These are phyloP conservation scores for Nomada goodeniana DNA, from an alignment of 2,888 invertebrate genomes.

Conservation along the genomic window DNA sequence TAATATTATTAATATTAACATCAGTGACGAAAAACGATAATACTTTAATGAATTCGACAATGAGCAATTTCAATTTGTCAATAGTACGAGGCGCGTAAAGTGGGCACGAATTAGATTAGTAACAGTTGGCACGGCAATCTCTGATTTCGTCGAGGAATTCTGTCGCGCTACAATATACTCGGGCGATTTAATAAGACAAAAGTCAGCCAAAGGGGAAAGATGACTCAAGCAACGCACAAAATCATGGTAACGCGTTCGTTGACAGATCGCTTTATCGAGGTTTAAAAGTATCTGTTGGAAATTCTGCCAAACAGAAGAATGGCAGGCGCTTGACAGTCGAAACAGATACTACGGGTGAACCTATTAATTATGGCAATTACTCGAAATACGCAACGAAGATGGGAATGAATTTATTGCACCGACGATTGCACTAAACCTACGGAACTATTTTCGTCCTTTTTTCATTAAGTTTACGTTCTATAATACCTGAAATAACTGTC, in stretches of 20 bases:
- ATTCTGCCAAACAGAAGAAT: conserved; percentile 57
- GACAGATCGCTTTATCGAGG: conserved; percentile 62
- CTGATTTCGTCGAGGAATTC: conserved; percentile 43
- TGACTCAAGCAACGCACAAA: conserved; percentile 48
- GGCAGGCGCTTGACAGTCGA: neutral
- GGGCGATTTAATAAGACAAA: conserved; percentile 49
- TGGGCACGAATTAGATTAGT: conserved; percentile 26
- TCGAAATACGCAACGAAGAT: conserved; percentile 3
- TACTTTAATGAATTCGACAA: conserved; percentile 3
- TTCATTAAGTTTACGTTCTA: neutral
- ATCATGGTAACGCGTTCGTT: conserved; percentile 54
- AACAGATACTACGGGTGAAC: conserved; percentile 18
- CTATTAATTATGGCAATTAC: conserved; percentile 59
- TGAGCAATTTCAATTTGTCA: neutral
- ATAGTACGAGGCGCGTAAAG: neutral
- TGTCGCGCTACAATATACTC: conserved; percentile 39
- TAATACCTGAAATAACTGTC: neutral
- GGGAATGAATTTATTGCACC: conserved; percentile 23
- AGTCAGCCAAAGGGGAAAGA: conserved; percentile 52
- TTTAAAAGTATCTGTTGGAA: conserved; percentile 44
- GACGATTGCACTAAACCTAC: neutral
- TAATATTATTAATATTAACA: neutral
- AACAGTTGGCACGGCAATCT: conserved; percentile 42
- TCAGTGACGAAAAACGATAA: neutral
- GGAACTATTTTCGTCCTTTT: neutral